These are phyloP conservation scores for Setophaga petechia DNA, from an alignment of 2,113 vertebrate species.

Conservation along the genomic window DNA sequence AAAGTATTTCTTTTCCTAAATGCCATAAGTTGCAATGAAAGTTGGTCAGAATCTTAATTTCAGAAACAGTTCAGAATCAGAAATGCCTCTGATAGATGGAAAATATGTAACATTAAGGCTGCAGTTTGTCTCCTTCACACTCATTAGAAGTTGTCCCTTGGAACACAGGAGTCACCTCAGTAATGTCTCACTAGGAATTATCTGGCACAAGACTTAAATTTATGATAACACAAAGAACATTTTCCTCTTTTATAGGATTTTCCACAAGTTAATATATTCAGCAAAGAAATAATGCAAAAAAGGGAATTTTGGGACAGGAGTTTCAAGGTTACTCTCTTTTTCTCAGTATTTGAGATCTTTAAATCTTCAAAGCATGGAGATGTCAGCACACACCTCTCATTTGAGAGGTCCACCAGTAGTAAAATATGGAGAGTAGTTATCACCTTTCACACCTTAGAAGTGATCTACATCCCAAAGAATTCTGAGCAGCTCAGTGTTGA, in stretches of 20 bases:
- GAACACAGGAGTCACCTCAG: neutral
- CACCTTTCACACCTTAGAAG: neutral
- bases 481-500: neutral
- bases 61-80: neutral
- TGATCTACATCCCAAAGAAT: neutral
- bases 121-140: neutral
- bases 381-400: neutral
- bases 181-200: neutral
- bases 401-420: neutral
- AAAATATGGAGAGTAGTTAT: neutral
- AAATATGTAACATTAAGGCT: neutral
- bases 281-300: neutral
- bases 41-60: neutral
- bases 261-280: neutral
- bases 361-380: neutral
- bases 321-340: neutral
- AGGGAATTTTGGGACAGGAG: neutral
- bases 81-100: neutral
- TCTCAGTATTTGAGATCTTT: neutral
- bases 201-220: neutral
- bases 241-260: neutral
- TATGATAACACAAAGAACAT: neutral
- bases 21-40: neutral
- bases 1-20: neutral
- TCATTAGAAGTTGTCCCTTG: neutral